These are phyloP conservation scores for Metalampra italica DNA, from an alignment of 2,888 invertebrate genomes.

Conservation along the genomic window DNA sequence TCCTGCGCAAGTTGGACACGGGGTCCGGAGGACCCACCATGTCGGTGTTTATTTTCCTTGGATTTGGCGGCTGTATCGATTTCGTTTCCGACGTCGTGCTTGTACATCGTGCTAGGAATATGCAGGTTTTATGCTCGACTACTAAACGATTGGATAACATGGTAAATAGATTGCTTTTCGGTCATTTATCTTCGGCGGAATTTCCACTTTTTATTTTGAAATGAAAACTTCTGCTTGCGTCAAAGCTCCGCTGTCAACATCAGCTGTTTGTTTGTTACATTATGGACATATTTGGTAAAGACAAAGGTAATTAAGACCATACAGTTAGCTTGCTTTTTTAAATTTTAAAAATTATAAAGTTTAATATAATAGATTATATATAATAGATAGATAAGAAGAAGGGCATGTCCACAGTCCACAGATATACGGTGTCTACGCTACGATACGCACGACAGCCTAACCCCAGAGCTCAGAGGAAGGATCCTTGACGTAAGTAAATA, in stretches of 20 bases:
- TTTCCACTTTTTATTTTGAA: not conserved
- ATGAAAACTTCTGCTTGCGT: too few relatives aligned
- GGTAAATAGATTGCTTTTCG: not conserved
- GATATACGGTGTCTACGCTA: too few relatives aligned
- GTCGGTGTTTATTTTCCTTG: slow-evolving; percentile 69
- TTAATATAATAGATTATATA: too few relatives aligned
- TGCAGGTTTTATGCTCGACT: not conserved
- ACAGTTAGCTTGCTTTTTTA: too few relatives aligned
- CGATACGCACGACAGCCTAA: too few relatives aligned
- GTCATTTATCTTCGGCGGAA: not conserved
- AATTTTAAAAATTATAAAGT: too few relatives aligned
- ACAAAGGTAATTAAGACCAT: too few relatives aligned
- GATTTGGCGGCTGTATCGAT: slow-evolving; percentile 54
- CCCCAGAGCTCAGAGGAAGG: too few relatives aligned
- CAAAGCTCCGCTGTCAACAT: not conserved
- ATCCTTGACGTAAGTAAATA: too few relatives aligned
- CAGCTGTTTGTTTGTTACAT: not conserved
- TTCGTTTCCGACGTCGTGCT: slow-evolving; percentile 48
- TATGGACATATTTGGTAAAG: too few relatives aligned
- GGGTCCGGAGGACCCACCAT: slow-evolving; percentile 90
- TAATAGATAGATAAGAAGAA: too few relatives aligned
- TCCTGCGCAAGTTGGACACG: slow-evolving; percentile 86
- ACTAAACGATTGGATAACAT: not conserved
- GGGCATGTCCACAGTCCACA: too few relatives aligned
- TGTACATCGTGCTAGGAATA: slow-evolving; percentile 25